Base-by-base conservation (phyloP, 2,888 invertebrate genomes). In the Drosophila nr. perissopoda region DNA sequence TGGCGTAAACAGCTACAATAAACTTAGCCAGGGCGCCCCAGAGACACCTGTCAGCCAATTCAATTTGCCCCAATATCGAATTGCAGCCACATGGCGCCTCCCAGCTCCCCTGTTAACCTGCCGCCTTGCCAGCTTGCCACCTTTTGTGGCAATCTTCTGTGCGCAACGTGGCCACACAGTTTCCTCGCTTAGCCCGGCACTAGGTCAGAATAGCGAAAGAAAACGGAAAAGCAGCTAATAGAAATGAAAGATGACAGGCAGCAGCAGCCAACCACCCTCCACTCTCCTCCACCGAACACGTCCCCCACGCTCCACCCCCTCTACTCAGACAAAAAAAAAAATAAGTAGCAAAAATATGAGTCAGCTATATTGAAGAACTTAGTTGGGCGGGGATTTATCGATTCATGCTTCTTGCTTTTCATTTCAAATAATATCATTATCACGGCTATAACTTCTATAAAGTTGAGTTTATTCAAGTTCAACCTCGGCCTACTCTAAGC, bases 21-120 rank as follows among this genome's bases (percentile, higher is more conserved):
- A 73, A 69, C 36, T 59, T 63, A 65, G 72, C 34, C 64, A 64
- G 51, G 58, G 54, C 61, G 49, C 81, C 66, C 81, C 56, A 70
- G 78, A 77, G 86, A 81, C 82, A 82, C 82, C 82, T 87, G 87
- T 84, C 87, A 78, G 74, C 73, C 73, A 78, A 80, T 83, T 82
- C 70, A 80, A 83, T 81, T 76, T 83, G 69, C 51, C 67, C 36
- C 38, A 63, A 80, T 67, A 80, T 80, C 59, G 68, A 71, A 61
- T 67, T 69, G 73, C 69, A 21, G 59, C 76, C 76, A 73, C 61
- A 68, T 56, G 69, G 60, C 65, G 62, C 75, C n/a, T 31, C 8
- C 21, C 16, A 18, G 25, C 36, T n/a, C 18, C 54, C 34, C 16
- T 6, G 25, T 6, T 13, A 49, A 10, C 25, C 25, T 25, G 68